Evolutionary conservation across 2,113 vertebrate genomes (phyloP).

Genomic region (Tetraodon nigroviridis): DNA sequence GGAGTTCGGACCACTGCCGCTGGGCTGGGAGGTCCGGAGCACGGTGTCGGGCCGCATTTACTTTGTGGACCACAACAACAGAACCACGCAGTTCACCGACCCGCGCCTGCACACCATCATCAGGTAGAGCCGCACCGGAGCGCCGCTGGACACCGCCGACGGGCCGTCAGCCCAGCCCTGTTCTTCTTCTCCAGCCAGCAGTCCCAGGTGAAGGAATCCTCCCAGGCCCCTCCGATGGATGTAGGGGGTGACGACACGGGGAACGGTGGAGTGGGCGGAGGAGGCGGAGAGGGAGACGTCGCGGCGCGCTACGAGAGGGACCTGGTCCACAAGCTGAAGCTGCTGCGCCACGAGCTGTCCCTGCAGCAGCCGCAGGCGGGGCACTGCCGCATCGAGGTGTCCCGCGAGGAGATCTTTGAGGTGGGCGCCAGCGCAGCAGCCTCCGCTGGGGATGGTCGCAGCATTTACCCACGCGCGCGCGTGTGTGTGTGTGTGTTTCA

Average conservation of each 20-base stretch:
- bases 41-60: constrained; percentile 97
- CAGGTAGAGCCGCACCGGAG: too few species aligned
- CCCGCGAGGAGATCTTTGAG: constrained; percentile 97
- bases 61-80: constrained; percentile 98
- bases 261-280: constrained; percentile 69
- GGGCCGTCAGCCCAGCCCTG: too few species aligned
- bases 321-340: constrained; percentile 92
- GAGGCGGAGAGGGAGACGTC: constrained; percentile 81
- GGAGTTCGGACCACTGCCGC: constrained; percentile 90
- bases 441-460: background rate
- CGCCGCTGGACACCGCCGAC: too few species aligned
- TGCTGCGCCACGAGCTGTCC: constrained; percentile 90
- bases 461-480: too few species aligned
- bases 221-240: constrained; percentile 84
- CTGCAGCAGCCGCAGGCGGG: constrained; percentile 97
- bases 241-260: constrained; percentile 85
- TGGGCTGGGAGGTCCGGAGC: constrained; percentile 96
- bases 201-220: constrained; percentile 92
- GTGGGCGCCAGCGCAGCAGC: constrained; percentile 64
- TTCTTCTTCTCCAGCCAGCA: constrained; percentile 79
- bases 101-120: constrained; percentile 96
- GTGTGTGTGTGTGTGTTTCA: constrained; percentile 35
- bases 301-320: constrained; percentile 91
- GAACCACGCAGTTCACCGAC: constrained; percentile 97
- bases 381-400: constrained; percentile 96